Base-by-base conservation (phyloP, 2,888 invertebrate species). In the Nomada ferruginata region DNA sequence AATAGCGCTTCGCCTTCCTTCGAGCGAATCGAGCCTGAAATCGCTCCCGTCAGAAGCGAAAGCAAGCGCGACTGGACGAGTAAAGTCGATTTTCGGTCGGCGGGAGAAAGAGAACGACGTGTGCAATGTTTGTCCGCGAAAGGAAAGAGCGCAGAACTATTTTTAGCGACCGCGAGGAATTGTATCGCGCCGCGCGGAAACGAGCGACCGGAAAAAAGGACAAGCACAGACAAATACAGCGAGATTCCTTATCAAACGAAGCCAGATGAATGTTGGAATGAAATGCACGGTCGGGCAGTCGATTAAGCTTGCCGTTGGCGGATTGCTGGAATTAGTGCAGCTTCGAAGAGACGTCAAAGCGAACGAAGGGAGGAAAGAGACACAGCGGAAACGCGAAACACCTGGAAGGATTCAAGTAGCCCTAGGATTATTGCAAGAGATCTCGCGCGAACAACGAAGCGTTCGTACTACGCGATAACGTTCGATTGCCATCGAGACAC, bases 141-240 rank as follows among this genome's bases (percentile, higher is more conserved):
- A 78, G 57, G 53, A 55, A 66, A 69, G 29, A 42, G 20, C 18
- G 26, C n/a, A 23, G 55, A 36, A 44, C 13, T 79, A 64, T 79
- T 69, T 79, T 79, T 69, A 69, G 63, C 57, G 42, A 47, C 18
- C 63, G 26, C 57, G 52, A 10, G 36, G 53, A n/a, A n/a, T 47
- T 42, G 73, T 29, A 18, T 65, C 18, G 47, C 15, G 57, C 3
- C 63, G 42, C 53, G 52, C 64, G 60, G 57, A 79, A 68, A 78
- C 68, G 53, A 18, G 18, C 42, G 23, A 20, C 52, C 29, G 44
- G 29, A 36, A 57, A 68, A 65, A 64, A 36, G 36, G 5, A 79
- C 64, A 64, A 23, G 20, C 47, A 23, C 47, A 53, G 79, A 47
- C 42, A 52, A 64, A 71, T 60, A 53, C 47, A 36, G 70, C 53